A percentile compares a stretch with the other conserved stretches of the same genome.
phyloP scores from a whole-genome alignment of 2,888 invertebrate genomes.

The Ochropleura plecta region DNA sequence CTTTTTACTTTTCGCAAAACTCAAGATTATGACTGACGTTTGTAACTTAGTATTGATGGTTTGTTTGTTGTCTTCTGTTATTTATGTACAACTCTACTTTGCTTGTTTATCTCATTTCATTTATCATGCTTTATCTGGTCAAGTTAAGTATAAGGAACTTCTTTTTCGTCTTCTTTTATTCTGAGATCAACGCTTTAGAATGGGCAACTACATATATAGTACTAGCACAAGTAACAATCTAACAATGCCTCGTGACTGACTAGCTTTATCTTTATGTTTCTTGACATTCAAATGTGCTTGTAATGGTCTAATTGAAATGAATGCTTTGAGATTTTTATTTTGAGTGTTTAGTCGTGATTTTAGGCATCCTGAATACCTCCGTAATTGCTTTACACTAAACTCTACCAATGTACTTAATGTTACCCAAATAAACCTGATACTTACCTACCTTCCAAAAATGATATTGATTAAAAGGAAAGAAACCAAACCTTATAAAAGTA shows the following conservation, averaged over 20 bases:
- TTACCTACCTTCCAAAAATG: too few relatives aligned
- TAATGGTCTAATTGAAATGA: too few relatives aligned
- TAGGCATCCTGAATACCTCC: background rate
- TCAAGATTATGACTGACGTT: slow-evolving; percentile 73
- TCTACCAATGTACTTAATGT: background rate
- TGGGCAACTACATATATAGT: too few relatives aligned
- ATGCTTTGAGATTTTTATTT: too few relatives aligned
- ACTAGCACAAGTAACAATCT: too few relatives aligned
- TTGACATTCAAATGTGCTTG: too few relatives aligned
- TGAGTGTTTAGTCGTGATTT: background rate
- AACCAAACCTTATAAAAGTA: background rate
- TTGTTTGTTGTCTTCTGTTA: slow-evolving; percentile 14
- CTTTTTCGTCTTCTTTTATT: too few relatives aligned
- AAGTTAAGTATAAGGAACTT: background rate
- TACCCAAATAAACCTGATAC: background rate
- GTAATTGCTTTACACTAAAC: background rate
- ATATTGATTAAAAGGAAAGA: background rate
- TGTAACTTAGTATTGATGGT: slow-evolving; percentile 59
- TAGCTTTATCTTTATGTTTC: too few relatives aligned
- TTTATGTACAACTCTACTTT: background rate
- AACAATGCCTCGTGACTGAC: too few relatives aligned
- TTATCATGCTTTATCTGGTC: background rate
- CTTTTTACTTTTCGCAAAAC: slow-evolving; percentile 76
- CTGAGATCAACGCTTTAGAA: too few relatives aligned
- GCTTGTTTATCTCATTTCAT: background rate